Percentiles rank a stretch among this genome's conserved stretches.
Evolutionary conservation across 1,140 invertebrate species (phyloP).

Genomic region (Drosophila setifemur): DNA sequence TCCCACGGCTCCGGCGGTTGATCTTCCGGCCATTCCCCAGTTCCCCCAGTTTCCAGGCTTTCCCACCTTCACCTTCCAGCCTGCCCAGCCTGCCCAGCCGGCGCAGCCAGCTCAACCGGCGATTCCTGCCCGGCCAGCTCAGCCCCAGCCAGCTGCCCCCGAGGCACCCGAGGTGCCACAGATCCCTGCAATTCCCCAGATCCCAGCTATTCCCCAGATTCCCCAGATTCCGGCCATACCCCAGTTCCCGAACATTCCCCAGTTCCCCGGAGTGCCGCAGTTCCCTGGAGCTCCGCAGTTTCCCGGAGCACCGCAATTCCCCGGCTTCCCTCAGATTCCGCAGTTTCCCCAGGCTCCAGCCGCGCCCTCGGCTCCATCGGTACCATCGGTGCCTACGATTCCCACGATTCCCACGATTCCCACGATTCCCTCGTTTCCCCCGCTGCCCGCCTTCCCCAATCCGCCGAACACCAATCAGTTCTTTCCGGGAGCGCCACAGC

Average conservation of each 20-base stretch:
- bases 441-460: conserved; percentile 11
- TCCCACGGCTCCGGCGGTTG: conserved; percentile 3
- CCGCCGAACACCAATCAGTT: conserved; percentile 51
- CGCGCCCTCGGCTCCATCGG: conserved; percentile 12
- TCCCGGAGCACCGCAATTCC: conserved; percentile 23
- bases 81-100: conserved; percentile 18
- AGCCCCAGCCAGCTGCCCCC: conserved; percentile 16
- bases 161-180: conserved; percentile 31
- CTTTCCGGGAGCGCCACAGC: conserved; percentile 63
- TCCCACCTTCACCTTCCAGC: conserved; percentile 52
- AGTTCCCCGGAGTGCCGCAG: conserved; percentile 16
- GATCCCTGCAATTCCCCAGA: conserved; percentile 17
- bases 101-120: conserved; percentile 17
- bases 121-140: conserved; percentile 9
- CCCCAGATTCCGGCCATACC: conserved; percentile 23
- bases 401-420: conserved; percentile 21
- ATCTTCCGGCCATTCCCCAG: conserved; percentile 22
- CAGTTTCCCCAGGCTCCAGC: conserved; percentile 45
- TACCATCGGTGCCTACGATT: background rate
- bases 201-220: conserved; percentile 27
- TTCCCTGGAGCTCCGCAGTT: conserved; percentile 28
- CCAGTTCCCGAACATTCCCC: conserved; percentile 14
- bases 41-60: conserved; percentile 21
- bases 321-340: conserved; percentile 44
- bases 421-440: background rate